A percentile compares a stretch with the other conserved stretches of the same genome.
Evolutionary conservation across 2,888 invertebrate genomes (phyloP).

Genomic region (Stegana nigrithorax): DNA sequence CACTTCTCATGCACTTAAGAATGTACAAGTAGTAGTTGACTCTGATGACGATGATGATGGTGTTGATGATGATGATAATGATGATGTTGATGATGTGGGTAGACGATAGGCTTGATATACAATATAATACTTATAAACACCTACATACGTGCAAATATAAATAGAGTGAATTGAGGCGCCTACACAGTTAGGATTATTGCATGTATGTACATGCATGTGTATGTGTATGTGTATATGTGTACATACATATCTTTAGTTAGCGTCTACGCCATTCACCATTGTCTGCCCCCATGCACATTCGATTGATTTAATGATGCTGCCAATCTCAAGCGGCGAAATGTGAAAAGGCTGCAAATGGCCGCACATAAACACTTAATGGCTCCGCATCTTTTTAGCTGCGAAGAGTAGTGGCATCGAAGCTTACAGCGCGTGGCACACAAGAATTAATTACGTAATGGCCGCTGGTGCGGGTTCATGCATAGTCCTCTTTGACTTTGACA

Average conservation of each 20-base stretch:
- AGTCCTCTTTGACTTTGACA: background rate
- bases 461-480: no score
- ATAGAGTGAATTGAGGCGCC: no score
- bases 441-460: background rate
- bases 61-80: no score
- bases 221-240: conserved; percentile 8
- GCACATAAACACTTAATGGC: background rate
- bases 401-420: background rate
- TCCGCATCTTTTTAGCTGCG: background rate
- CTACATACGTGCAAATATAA: no score
- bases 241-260: background rate
- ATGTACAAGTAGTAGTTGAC: no score
- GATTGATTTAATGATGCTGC: conserved; percentile 47
- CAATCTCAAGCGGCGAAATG: background rate
- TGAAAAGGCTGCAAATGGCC: conserved; percentile 22
- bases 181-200: no score
- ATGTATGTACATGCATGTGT: background rate
- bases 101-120: no score
- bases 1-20: background rate
- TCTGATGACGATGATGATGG: no score
- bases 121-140: no score
- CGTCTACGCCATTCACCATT: no score
- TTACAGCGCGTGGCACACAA: no score
- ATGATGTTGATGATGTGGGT: no score
- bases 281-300: conserved; percentile 35